Percentiles rank a stretch among this genome's conserved stretches.
Evolutionary conservation across 2,888 invertebrate genomes (phyloP).

Genomic region (Tortrix viridana): DNA sequence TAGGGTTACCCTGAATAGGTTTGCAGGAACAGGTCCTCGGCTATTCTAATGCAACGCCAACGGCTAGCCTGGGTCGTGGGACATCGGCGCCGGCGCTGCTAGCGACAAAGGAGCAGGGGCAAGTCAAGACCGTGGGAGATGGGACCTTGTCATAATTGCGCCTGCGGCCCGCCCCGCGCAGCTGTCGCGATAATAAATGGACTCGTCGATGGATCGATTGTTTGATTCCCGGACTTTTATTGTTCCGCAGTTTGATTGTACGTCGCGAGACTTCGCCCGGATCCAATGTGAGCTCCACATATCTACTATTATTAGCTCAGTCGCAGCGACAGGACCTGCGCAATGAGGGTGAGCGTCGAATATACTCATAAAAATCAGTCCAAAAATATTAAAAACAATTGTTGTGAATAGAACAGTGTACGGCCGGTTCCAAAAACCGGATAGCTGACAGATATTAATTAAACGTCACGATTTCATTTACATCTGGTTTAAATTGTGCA

Average conservation of each 20-base stretch:
- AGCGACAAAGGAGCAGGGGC: slow-evolving; percentile 52
- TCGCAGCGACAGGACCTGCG: slow-evolving; percentile 14
- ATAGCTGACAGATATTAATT: slow-evolving; percentile 24
- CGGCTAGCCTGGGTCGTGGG: slow-evolving; percentile 40
- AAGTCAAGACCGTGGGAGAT: slow-evolving; percentile 70
- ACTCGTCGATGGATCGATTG: slow-evolving; percentile 73
- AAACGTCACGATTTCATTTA: slow-evolving; percentile 22
- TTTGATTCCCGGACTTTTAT: slow-evolving; percentile 69
- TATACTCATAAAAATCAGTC: slow-evolving; percentile 11
- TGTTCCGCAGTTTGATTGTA: slow-evolving; percentile 68
- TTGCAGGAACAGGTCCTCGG: slow-evolving; percentile 37
- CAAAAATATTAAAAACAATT: slow-evolving; percentile 1
- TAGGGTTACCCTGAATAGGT: slow-evolving; percentile 33
- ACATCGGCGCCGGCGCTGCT: slow-evolving; percentile 46
- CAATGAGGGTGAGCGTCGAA: slow-evolving; percentile 15
- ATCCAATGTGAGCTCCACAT: slow-evolving; percentile 38
- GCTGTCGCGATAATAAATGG: slow-evolving; percentile 72
- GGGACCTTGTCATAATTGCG: slow-evolving; percentile 60
- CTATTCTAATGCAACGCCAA: slow-evolving; percentile 48
- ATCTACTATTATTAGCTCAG: slow-evolving; percentile 46
- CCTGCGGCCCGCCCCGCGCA: slow-evolving; percentile 58
- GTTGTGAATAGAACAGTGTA: background rate
- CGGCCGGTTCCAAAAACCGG: slow-evolving; percentile 1
- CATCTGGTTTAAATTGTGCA: slow-evolving; percentile 5
- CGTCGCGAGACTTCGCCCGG: slow-evolving; percentile 50